These are phyloP conservation scores for Mesocricetus auratus DNA, from an alignment of 2,113 vertebrate genomes.

Conservation along the genomic window DNA sequence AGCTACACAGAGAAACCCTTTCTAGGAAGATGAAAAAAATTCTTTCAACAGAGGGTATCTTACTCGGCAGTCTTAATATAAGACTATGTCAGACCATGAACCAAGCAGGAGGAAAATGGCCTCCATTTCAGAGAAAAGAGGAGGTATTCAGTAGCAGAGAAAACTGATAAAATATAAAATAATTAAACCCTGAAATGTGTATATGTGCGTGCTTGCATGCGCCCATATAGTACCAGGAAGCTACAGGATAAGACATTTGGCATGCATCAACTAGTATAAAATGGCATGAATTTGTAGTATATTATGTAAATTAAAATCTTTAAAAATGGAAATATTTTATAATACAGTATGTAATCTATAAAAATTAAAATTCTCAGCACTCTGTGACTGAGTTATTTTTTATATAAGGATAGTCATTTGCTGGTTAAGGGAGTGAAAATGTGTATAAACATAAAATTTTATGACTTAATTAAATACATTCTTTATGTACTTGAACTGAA, in stretches of 20 bases:
- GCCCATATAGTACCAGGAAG: not conserved
- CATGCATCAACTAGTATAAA: not conserved
- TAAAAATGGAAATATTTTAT: conserved; percentile 26
- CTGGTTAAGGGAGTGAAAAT: not conserved
- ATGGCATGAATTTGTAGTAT: not conserved
- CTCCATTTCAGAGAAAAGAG: not conserved
- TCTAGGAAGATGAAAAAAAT: no score
- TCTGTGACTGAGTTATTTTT: not conserved
- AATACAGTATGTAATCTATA: not conserved
- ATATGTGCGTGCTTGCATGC: no score
- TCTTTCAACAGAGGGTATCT: no score
- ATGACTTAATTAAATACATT: not conserved
- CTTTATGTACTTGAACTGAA: not conserved
- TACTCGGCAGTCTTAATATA: not conserved
- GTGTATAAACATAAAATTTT: not conserved
- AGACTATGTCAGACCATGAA: not conserved
- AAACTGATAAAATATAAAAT: not conserved
- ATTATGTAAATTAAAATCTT: conserved; percentile 27
- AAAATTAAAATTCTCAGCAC: conserved; percentile 20
- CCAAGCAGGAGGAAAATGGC: not conserved
- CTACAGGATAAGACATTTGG: not conserved
- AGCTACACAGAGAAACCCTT: not conserved
- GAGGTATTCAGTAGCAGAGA: not conserved
- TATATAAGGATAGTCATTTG: not conserved
- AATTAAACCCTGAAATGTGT: not conserved